These are phyloP conservation scores for Semicossyphus pulcher DNA, from an alignment of 2,113 vertebrate genomes.

Conservation along the genomic window DNA sequence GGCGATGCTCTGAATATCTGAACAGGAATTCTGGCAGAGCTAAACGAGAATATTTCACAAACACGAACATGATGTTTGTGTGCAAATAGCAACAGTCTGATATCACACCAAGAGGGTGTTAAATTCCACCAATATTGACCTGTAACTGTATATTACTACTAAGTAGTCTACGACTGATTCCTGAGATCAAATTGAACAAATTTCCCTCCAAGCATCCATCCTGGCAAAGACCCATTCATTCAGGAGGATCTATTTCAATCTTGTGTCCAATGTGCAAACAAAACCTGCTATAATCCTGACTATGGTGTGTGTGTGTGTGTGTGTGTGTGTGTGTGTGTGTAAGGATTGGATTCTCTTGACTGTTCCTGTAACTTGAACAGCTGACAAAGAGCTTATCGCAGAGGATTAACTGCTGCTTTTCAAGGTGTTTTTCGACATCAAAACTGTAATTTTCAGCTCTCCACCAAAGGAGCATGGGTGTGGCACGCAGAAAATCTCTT, in stretches of 20 bases:
- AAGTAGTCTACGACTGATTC: constrained; percentile 18
- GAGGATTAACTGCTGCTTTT: constrained; percentile 67
- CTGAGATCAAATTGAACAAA: constrained; percentile 32
- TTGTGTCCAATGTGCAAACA: constrained; percentile 59
- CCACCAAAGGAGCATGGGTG: constrained; percentile 64
- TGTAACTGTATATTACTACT: constrained; percentile 21
- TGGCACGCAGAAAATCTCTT: constrained; percentile 48
- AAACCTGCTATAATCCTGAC: constrained; percentile 63
- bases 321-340: background rate
- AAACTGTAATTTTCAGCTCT: constrained; percentile 58
- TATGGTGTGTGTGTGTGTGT: constrained; percentile 17
- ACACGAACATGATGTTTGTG: background rate
- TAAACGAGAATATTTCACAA: constrained; percentile 1
- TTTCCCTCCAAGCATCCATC: constrained; percentile 26
- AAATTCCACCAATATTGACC: background rate
- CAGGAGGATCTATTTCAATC: constrained; percentile 58
- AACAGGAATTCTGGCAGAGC: constrained; percentile 9
- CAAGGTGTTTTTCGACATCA: constrained; percentile 68
- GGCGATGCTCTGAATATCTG: constrained; percentile 10
- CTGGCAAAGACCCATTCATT: constrained; percentile 36
- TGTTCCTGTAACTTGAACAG: constrained; percentile 64
- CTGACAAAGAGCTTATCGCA: constrained; percentile 74
- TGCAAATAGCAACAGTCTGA: constrained; percentile 10
- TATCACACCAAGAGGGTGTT: constrained; percentile 13
- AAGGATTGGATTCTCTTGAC: constrained; percentile 62